Evolutionary conservation across 2,888 invertebrate genomes (phyloP).

Genomic region (Drosophila fulvimacula): DNA sequence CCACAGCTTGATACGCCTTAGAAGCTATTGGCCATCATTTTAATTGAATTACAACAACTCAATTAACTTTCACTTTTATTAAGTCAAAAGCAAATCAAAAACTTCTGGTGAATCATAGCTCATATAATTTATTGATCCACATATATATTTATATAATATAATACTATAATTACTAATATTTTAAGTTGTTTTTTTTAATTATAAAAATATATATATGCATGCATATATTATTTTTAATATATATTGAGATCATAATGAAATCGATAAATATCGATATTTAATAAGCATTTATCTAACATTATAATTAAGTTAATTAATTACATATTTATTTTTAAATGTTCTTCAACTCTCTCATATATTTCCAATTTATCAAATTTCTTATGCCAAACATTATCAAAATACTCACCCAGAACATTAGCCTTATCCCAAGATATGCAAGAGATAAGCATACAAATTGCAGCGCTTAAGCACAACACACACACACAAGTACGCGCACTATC

Average conservation of each 20-base stretch:
- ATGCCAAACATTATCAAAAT: background rate
- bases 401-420: conserved; percentile 12
- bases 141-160: no score
- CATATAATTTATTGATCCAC: background rate
- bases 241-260: no score
- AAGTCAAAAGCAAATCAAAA: background rate
- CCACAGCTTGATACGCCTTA: background rate
- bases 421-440: conserved; percentile 15
- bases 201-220: background rate
- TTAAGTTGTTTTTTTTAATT: no score
- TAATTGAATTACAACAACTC: background rate
- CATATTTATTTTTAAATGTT: background rate
- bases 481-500: background rate
- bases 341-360: background rate
- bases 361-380: background rate
- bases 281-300: background rate
- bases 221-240: background rate
- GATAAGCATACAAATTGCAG: background rate
- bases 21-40: background rate
- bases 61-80: conserved; percentile 4
- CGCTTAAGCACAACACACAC: conserved; percentile 1
- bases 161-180: no score
- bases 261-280: background rate
- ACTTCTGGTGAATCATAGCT: background rate
- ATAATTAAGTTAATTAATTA: background rate